Evolutionary conservation across 2,113 vertebrate species (phyloP).

Genomic region (Xiphorhynchus elegans): DNA sequence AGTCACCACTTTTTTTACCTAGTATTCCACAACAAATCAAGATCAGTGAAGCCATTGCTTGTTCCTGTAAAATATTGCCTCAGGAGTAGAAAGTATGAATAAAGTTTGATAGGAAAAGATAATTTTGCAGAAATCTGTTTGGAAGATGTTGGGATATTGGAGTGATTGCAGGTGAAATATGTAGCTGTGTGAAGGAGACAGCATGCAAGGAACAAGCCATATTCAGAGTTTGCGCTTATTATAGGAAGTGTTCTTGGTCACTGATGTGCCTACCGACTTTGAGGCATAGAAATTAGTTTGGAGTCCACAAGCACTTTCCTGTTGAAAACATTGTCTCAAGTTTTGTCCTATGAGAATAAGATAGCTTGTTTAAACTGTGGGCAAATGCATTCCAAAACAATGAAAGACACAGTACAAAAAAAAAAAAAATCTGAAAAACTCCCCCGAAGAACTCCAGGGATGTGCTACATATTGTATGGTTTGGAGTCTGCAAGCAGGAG

Average conservation of each 20-base stretch:
- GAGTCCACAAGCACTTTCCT: background rate
- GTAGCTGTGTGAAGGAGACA: background rate
- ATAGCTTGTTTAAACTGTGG: background rate
- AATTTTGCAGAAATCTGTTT: background rate
- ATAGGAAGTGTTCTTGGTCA: background rate
- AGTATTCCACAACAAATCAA: background rate
- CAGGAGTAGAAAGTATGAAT: background rate
- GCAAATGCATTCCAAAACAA: background rate
- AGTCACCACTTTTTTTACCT: background rate
- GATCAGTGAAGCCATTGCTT: background rate
- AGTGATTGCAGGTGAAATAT: background rate
- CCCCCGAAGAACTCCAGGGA: too few species aligned
- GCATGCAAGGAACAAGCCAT: background rate
- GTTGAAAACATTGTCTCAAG: background rate
- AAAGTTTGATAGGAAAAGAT: background rate
- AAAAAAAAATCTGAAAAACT: too few species aligned
- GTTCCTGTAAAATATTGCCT: background rate
- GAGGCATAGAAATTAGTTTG: background rate
- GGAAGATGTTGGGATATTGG: background rate
- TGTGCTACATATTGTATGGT: accelerated
- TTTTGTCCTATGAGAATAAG: background rate
- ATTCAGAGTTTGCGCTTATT: background rate
- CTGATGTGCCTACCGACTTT: background rate
- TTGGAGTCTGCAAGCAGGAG: background rate
- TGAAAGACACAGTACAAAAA: background rate